Conservation (phyloP, 2,797 vertebrate genomes). For the Gadopsis marmoratus region DNA sequence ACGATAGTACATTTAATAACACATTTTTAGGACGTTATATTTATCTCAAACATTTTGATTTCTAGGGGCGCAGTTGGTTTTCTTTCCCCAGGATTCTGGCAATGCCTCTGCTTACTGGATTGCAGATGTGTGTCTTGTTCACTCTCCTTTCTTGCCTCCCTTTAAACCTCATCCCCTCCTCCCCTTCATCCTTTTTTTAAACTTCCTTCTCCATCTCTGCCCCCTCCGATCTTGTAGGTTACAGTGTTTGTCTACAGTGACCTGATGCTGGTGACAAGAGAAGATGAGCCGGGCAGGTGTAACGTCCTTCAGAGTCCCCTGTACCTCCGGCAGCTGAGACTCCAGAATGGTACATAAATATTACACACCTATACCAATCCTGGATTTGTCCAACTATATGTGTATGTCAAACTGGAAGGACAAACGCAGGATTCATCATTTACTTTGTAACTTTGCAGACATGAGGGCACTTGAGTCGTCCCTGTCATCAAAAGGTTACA, state of each 20-base stretch:
- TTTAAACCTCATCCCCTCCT: background rate
- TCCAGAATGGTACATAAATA: constrained; percentile 90
- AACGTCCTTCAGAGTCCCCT: constrained; percentile 95
- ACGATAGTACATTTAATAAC: too few relatives aligned
- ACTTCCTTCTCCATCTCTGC: background rate
- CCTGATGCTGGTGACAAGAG: constrained; percentile 94
- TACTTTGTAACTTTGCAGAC: background rate
- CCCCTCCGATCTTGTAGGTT: constrained; percentile 80
- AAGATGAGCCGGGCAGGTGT: constrained; percentile 92
- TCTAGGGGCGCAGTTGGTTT: too few relatives aligned
- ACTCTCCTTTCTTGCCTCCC: background rate
- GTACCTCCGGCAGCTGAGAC: constrained; percentile 90
- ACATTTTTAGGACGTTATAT: too few relatives aligned
- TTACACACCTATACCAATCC: background rate
- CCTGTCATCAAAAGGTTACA: background rate
- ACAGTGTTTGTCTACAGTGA: constrained; percentile 95
- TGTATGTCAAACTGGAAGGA: background rate
- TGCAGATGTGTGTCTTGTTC: constrained; percentile 29
- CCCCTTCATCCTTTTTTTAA: background rate
- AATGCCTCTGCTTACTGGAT: background rate
- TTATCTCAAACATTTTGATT: too few relatives aligned
- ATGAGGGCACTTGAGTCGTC: background rate
- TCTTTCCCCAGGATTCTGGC: too few relatives aligned
- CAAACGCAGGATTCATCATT: background rate
- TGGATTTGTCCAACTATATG: background rate